These are phyloP conservation scores for Cremastinae sp. DNA, from an alignment of 2,888 invertebrate genomes.

Conservation along the genomic window DNA sequence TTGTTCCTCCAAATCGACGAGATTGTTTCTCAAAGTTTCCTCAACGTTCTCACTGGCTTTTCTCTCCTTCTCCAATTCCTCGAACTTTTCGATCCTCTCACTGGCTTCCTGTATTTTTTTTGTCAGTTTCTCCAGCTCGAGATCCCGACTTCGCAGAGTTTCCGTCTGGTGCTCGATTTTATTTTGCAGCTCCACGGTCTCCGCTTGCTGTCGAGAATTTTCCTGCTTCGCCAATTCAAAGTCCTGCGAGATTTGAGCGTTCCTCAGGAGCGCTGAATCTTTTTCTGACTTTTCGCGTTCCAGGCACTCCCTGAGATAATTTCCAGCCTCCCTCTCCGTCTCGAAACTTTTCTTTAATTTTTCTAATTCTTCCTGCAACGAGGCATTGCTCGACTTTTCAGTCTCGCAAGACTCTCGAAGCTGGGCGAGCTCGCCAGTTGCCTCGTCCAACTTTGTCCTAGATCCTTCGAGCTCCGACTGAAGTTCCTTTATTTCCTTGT, in stretches of 20 bases:
- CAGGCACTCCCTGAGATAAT: slow-evolving; percentile 69
- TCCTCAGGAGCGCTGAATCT: slow-evolving; percentile 87
- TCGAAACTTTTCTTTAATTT: slow-evolving; percentile 74
- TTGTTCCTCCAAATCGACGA: slow-evolving; percentile 84
- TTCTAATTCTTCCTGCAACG: slow-evolving; percentile 73
- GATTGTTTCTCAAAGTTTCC: slow-evolving; percentile 81
- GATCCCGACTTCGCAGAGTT: slow-evolving; percentile 82
- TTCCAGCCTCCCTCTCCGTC: slow-evolving; percentile 70
- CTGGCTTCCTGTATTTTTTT: slow-evolving; percentile 76
- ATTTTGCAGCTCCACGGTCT: slow-evolving; percentile 84
- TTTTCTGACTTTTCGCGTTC: slow-evolving; percentile 87
- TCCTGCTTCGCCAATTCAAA: slow-evolving; percentile 89
- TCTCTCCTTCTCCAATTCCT: slow-evolving; percentile 80
- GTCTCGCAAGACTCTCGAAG: slow-evolving; percentile 69
- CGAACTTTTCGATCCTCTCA: slow-evolving; percentile 80
- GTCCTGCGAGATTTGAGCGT: slow-evolving; percentile 91
- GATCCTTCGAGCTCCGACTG: slow-evolving; percentile 72
- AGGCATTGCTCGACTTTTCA: slow-evolving; percentile 73
- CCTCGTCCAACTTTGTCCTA: slow-evolving; percentile 64
- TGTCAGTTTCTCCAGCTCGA: slow-evolving; percentile 74
- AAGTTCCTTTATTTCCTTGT: slow-evolving; percentile 70
- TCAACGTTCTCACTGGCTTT: slow-evolving; percentile 79
- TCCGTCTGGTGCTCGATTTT: slow-evolving; percentile 83
- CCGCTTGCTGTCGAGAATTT: slow-evolving; percentile 86
- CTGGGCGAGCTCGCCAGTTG: slow-evolving; percentile 70